Conservation (phyloP, 2,113 vertebrate species). For the Coreoperca whiteheadi region DNA sequence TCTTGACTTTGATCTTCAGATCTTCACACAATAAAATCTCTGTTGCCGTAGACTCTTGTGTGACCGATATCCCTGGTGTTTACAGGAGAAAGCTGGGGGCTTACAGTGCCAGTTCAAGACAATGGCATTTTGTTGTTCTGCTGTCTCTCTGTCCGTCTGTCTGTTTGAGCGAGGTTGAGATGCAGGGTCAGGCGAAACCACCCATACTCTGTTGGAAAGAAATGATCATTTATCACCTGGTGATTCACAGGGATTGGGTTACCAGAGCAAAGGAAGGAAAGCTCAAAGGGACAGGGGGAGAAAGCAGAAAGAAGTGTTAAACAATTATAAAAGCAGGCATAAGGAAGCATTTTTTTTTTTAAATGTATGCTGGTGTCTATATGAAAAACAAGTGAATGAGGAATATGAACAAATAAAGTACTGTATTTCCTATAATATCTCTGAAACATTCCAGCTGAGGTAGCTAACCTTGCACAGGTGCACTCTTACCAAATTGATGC, state of each 20-base stretch:
- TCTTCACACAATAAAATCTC: constrained; percentile 1
- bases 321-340: background rate
- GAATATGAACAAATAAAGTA: constrained; percentile 5
- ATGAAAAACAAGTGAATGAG: background rate
- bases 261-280: constrained; percentile 57
- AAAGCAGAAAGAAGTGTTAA: constrained; percentile 12
- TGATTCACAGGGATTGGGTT: constrained; percentile 83
- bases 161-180: constrained; percentile 66
- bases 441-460: constrained; percentile 41
- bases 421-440: constrained; percentile 27
- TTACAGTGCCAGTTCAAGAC: constrained; percentile 47
- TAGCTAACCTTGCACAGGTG: constrained; percentile 50
- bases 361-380: rapidly evolving
- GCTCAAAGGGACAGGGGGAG: constrained; percentile 38
- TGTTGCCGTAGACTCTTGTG: constrained; percentile 13
- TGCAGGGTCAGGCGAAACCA: constrained; percentile 79
- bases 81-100: constrained; percentile 41
- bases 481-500: constrained; percentile 42
- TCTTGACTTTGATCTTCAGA: constrained; percentile 42
- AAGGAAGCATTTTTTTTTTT: background rate
- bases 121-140: constrained; percentile 72
- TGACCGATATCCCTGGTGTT: constrained; percentile 38
- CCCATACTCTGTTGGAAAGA: constrained; percentile 81
- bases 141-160: constrained; percentile 53
- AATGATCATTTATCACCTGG: constrained; percentile 86